Evolutionary conservation across 2,888 invertebrate species (phyloP).

Genomic region (Leucophenga montana): DNA sequence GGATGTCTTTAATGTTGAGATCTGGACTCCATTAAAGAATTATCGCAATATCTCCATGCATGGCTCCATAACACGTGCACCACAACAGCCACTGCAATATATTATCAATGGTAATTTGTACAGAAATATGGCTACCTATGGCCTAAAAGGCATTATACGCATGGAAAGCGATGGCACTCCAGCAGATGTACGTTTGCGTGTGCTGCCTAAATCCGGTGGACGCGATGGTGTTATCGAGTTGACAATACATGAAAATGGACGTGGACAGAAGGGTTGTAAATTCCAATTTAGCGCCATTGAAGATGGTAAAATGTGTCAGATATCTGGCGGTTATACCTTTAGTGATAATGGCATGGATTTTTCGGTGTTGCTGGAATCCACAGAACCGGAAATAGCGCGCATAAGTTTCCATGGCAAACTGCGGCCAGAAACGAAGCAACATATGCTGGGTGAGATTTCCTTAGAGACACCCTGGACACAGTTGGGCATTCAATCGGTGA

Average conservation of each 20-base stretch:
- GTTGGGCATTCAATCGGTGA: constrained; percentile 68
- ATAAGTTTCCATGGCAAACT: constrained; percentile 68
- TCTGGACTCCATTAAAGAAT: constrained; percentile 70
- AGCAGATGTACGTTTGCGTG: constrained; percentile 70
- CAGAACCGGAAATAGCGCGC: constrained; percentile 65
- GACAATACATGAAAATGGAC: constrained; percentile 58
- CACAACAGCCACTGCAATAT: constrained; percentile 55
- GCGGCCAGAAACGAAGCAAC: constrained; percentile 48
- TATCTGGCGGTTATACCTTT: constrained; percentile 70
- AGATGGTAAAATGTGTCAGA: constrained; percentile 73
- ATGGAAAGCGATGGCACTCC: constrained; percentile 70
- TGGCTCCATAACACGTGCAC: constrained; percentile 59
- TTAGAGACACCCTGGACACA: constrained; percentile 70
- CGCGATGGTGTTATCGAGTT: constrained; percentile 69
- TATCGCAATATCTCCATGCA: constrained; percentile 71
- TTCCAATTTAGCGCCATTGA: constrained; percentile 70
- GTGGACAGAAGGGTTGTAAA: constrained; percentile 57
- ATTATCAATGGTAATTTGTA: constrained; percentile 72
- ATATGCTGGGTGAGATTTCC: constrained; percentile 58
- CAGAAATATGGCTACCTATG: constrained; percentile 72
- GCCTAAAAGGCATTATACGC: constrained; percentile 72
- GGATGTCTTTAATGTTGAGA: constrained; percentile 69
- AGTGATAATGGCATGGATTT: constrained; percentile 73
- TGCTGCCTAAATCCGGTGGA: constrained; percentile 73
- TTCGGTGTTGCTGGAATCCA: constrained; percentile 67